Conservation (phyloP, 2,113 vertebrate genomes). For the Haplotaxodon microlepis region DNA sequence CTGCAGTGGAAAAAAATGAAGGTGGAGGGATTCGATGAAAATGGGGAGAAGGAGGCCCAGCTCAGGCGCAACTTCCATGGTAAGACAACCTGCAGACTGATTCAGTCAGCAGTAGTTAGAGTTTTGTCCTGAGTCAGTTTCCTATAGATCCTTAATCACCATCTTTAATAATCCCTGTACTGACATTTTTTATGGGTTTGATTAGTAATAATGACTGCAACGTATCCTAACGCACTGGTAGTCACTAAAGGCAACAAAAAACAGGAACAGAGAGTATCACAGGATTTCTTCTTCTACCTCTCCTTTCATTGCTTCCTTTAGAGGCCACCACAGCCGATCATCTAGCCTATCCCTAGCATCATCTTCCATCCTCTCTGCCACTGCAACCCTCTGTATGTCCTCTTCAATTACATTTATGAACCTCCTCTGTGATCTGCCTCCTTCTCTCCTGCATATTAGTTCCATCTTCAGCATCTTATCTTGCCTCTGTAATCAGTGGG, state of each 20-base stretch:
- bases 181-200: neutral
- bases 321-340: neutral
- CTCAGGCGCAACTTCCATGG: constrained; percentile 80
- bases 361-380: neutral
- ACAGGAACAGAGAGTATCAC: neutral
- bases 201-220: neutral
- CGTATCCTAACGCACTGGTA: accelerated
- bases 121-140: neutral
- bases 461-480: neutral
- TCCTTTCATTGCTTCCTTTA: neutral
- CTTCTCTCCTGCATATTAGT: neutral
- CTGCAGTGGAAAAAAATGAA: constrained; percentile 92
- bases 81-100: constrained; percentile 4
- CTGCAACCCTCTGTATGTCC: neutral
- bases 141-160: neutral
- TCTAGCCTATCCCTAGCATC: neutral
- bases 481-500: neutral
- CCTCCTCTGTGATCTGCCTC: neutral
- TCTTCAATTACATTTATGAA: neutral
- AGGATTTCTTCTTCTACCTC: neutral
- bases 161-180: neutral
- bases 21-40: constrained; percentile 84
- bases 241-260: neutral
- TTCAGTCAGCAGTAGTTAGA: neutral
- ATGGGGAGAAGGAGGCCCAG: constrained; percentile 86